Evolutionary conservation across 2,113 vertebrate species (phyloP).

Genomic region (Puffinus mauretanicus): DNA sequence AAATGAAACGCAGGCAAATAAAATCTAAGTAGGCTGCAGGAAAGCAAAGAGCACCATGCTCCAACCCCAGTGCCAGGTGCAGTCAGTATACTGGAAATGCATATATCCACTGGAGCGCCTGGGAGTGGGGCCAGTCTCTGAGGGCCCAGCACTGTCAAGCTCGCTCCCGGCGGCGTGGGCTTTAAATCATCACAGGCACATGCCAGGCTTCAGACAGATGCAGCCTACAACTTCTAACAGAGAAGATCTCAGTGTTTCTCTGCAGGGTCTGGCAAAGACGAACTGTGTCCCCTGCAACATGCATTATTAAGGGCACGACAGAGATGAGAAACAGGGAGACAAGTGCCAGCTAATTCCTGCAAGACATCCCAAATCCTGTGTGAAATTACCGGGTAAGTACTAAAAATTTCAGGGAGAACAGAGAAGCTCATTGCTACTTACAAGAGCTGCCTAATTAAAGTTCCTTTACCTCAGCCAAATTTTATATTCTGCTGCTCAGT

Average conservation of each 20-base stretch:
- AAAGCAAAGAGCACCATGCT: neutral
- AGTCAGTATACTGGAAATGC: neutral
- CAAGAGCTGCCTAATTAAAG: conserved; percentile 6
- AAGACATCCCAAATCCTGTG: neutral
- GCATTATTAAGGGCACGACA: neutral
- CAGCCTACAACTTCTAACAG: neutral
- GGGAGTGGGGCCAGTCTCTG: neutral
- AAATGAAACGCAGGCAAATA: neutral
- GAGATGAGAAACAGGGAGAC: neutral
- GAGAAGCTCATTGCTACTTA: neutral
- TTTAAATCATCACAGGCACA: neutral
- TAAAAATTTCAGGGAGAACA: neutral
- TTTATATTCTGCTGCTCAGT: conserved; percentile 15
- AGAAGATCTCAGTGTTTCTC: neutral
- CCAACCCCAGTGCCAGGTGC: neutral
- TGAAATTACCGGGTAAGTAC: neutral
- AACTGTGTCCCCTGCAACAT: neutral
- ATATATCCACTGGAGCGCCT: fast-evolving
- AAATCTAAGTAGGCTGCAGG: neutral
- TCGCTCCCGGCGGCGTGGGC: neutral
- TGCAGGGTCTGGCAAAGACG: neutral
- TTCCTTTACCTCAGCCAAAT: neutral
- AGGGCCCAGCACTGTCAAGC: too few relatives aligned
- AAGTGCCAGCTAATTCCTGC: neutral
- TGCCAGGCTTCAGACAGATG: neutral